These are phyloP conservation scores for Ichneumoninae sp. DNA, from an alignment of 2,888 invertebrate species.

Conservation along the genomic window DNA sequence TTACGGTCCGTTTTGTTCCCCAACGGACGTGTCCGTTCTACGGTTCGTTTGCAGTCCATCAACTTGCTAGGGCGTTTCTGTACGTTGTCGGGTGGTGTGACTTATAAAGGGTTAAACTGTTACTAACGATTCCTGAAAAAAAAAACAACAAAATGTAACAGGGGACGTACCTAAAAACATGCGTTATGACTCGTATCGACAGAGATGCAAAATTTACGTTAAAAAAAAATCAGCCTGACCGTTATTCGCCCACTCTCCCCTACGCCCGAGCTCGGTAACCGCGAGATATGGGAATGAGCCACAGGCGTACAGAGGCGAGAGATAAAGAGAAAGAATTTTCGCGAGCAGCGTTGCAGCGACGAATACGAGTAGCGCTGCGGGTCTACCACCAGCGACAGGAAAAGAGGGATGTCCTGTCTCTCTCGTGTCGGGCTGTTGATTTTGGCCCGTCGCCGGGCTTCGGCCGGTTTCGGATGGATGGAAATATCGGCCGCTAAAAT, in stretches of 20 bases:
- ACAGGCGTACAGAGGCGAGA: conserved; percentile 52
- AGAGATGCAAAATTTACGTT: too few species aligned
- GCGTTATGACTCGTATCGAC: too few species aligned
- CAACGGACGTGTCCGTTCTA: too few species aligned
- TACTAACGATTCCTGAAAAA: background rate
- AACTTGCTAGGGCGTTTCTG: too few species aligned
- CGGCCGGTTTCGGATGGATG: conserved; percentile 79
- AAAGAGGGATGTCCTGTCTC: conserved; percentile 40
- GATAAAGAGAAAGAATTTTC: conserved; percentile 49
- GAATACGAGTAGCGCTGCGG: conserved; percentile 27
- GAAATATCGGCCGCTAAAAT: conserved; percentile 84
- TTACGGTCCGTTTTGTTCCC: too few species aligned
- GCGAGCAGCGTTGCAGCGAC: conserved; percentile 15
- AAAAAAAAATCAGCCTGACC: conserved; percentile 4
- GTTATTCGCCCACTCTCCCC: conserved; percentile 20
- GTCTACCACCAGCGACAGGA: conserved; percentile 11
- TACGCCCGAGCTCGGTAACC: background rate
- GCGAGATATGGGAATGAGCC: conserved; percentile 28
- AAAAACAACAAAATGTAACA: too few species aligned
- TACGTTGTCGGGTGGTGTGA: too few species aligned
- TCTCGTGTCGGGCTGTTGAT: conserved; percentile 75
- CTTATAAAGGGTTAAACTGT: too few species aligned
- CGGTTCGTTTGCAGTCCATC: too few species aligned
- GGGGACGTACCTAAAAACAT: too few species aligned
- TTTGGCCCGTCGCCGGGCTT: conserved; percentile 79